Evolutionary conservation across 92 coral and sea anemone genomes (phyloP), one percentile per base, ranked within the genome.

Genomic region (Porites cylindrica): DNA sequence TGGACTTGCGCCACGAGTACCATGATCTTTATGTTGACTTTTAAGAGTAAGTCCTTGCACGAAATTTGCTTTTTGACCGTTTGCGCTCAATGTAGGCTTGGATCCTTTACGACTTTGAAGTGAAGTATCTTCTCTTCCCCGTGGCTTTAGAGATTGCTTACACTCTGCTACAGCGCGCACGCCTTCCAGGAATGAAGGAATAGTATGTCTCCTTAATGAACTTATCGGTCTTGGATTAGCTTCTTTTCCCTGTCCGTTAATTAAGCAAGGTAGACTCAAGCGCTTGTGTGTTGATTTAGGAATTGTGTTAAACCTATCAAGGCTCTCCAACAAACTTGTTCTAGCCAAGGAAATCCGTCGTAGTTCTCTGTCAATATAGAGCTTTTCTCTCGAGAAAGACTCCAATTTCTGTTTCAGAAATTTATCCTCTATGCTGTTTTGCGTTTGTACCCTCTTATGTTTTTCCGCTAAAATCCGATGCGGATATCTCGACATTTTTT

Each of bases 341-440:
- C 19, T 83, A 4, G 88, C 88, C 56, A 73, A 75, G 21, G 81
- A 73, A 51, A 83, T 83, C 50, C 88, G 77, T 73, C 81, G 70
- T 21, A 83, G 63, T 53, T 83, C 81, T 62, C 32, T 83, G 74
- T 74, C 81, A 66, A 83, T 75, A 29, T 38, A 73, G 6, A 20
- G 71, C 62, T 62, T 73, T 73, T 83, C 81, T 50, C 74, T 20
- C 26, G 88, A 21, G 16, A 62, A 26, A 47, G 74, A 52, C 6
- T 83, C 81, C 47, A 83, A 23, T 83, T 74, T 73, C 63, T 75
- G 88, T 29, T 65, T 61, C 16, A 83, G 81, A 21, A 62, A 61
- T 65, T 83, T 83, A 29, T 62, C 88, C 51, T 83, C 88, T 7
- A 83, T 61, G 61, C 80, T 43, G 80, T 83, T 83, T 52, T 83